Evolutionary conservation across 2,888 invertebrate genomes (phyloP).

Genomic region (Amiota mariae): DNA sequence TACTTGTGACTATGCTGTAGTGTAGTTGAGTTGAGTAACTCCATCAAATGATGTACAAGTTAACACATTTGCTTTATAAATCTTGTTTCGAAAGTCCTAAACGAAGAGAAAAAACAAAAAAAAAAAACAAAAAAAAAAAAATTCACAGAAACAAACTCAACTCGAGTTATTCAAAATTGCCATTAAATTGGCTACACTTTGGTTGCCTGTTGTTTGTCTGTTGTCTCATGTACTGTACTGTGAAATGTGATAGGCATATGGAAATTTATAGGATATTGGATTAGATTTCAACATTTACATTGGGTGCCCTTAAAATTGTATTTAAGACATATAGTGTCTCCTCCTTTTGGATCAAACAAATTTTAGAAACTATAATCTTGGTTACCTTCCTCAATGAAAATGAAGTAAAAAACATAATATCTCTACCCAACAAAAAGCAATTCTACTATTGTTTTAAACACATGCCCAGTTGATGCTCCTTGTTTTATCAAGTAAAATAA

Average conservation of each 20-base stretch:
- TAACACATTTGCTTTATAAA: conserved; percentile 70
- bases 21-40: conserved; percentile 51
- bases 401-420: too few relatives aligned
- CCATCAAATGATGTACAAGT: conserved; percentile 71
- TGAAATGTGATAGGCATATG: not conserved
- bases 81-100: conserved; percentile 58
- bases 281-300: too few relatives aligned
- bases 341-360: too few relatives aligned
- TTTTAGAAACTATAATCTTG: too few relatives aligned
- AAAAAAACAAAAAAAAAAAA: conserved; percentile 5
- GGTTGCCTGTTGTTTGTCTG: conserved; percentile 30
- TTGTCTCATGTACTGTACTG: conserved; percentile 33
- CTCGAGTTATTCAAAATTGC: conserved; percentile 69
- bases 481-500: too few relatives aligned
- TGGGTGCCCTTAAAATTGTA: too few relatives aligned
- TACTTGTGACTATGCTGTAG: not conserved
- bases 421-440: too few relatives aligned
- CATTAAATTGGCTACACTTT: conserved; percentile 68
- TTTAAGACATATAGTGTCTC: too few relatives aligned
- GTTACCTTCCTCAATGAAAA: too few relatives aligned
- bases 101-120: conserved; percentile 28
- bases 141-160: conserved; percentile 50
- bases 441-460: too few relatives aligned
- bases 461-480: too few relatives aligned
- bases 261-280: too few relatives aligned